Base-by-base conservation (phyloP, 2,888 invertebrate species). In the Trissolcus japonicus region DNA sequence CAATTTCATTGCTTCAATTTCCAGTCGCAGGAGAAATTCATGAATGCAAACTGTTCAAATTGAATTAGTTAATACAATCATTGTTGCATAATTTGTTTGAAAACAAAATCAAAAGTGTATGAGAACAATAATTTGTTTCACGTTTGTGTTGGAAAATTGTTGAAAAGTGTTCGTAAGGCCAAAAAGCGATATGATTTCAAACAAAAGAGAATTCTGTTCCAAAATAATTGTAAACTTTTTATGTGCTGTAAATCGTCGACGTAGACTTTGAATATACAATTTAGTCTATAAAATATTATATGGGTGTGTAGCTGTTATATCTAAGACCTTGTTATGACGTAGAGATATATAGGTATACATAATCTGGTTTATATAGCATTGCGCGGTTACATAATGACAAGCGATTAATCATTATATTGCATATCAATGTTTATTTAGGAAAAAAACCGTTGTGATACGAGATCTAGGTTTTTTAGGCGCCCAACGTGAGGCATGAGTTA, bases 221-320 rank as follows among this genome's bases (percentile, higher is more conserved):
- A 51, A 43, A 59, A 51, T 41, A 66, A 59, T 35, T 35, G 35
- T 35, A 46, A 6, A 69, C 55, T 69, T 61, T 69, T 59, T 48
- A 56, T 62, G 69, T 62, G 62, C 62, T 69, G 51, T 25, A 25
- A 51, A 62, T 62, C 46, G 46, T 46, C 16, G 46, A 46, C 46
- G 16, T 46, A 14, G 19, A 61, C 35, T 35, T 35, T 51, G 50
- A 25, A 61, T 53, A 65, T 65, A 65, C 48, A 65, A 40, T 69
- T 61, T 69, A 61, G 55, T 50, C 50, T 61, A 69, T 55, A 68
- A 68, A 61, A 69, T 50, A 55, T 29, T 59, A 61, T 21, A 54
- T 62, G 35, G 41, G 57, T 71, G 57, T 71, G 50, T 71, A 63
- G 71, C 16, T 57, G 63, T 71, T 53, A 25, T 43, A 71, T 55